A percentile compares a stretch with the other conserved stretches of the same genome.
phyloP scores from a whole-genome alignment of 2,113 vertebrate genomes.

The Heterochromis multidens region DNA sequence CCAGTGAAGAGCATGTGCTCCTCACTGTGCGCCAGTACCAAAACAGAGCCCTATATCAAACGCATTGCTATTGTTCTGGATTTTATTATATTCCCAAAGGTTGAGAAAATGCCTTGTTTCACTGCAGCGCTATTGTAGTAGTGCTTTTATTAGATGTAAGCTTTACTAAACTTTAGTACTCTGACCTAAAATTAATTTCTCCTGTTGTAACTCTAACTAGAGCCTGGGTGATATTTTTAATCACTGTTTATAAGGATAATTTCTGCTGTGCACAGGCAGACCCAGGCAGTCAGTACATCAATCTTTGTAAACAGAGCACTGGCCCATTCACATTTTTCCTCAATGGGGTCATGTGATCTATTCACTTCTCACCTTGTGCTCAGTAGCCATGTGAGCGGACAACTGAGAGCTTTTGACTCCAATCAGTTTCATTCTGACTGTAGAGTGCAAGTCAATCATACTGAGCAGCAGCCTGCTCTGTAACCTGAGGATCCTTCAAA shows the following conservation, averaged over 20 bases:
- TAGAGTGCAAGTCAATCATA: not conserved
- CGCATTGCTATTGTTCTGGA: not conserved
- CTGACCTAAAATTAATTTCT: not conserved
- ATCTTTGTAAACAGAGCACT: not conserved
- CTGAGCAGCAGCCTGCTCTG: not conserved
- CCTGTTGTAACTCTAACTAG: not conserved
- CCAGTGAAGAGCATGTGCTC: not conserved
- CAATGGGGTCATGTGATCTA: conserved; percentile 3
- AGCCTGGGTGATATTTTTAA: not conserved
- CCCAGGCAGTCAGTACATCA: fast-evolving
- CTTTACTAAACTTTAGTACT: not conserved
- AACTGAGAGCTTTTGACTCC: not conserved
- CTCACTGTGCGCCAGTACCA: not conserved
- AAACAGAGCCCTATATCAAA: not conserved
- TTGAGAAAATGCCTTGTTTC: not conserved
- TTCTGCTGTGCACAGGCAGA: not conserved
- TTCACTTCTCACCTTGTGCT: conserved; percentile 13
- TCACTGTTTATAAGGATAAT: not conserved
- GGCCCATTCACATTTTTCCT: conserved; percentile 7
- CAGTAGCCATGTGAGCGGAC: not conserved
- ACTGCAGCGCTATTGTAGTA: not conserved
- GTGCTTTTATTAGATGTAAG: not conserved
- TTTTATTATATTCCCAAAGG: not conserved
- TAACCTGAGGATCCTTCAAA: not conserved
- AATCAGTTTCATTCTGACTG: conserved; percentile 10